Evolutionary conservation across 1,140 invertebrate genomes (phyloP).

Genomic region (Bradynema listronoti): DNA sequence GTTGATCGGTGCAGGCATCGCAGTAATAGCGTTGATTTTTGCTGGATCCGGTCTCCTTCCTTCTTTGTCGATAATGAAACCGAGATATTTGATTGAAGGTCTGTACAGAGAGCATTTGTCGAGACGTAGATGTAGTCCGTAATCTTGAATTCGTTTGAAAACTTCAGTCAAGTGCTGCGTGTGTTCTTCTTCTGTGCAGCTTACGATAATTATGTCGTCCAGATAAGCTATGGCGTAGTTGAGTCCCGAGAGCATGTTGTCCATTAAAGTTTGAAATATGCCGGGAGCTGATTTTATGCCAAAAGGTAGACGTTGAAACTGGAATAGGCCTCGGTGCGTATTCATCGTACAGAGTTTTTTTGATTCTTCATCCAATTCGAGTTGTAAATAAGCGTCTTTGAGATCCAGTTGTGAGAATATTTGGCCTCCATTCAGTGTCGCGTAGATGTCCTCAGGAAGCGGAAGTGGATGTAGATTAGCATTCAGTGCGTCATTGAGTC

Average conservation of each 20-base stretch:
- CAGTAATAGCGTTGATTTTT: too few species aligned
- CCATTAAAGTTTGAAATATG: slow-evolving; percentile 63
- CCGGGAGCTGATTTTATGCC: slow-evolving; percentile 60
- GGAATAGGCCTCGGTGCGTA: slow-evolving; percentile 37
- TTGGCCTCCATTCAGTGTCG: slow-evolving; percentile 34
- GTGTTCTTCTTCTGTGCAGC: not conserved
- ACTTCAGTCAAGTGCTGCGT: too few species aligned
- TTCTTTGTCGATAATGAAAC: too few species aligned
- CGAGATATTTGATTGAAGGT: too few species aligned
- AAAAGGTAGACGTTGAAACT: slow-evolving; percentile 58
- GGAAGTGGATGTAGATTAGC: slow-evolving; percentile 42
- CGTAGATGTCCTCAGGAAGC: slow-evolving; percentile 48
- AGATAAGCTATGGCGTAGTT: slow-evolving; percentile 37
- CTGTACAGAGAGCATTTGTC: too few species aligned
- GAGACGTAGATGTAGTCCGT: too few species aligned
- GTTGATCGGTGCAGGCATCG: too few species aligned
- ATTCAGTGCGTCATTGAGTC: slow-evolving; percentile 44
- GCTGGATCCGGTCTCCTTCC: too few species aligned
- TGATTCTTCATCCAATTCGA: slow-evolving; percentile 37
- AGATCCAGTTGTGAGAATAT: slow-evolving; percentile 53
- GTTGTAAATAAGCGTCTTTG: slow-evolving; percentile 34
- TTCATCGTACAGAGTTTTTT: slow-evolving; percentile 34
- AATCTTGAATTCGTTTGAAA: too few species aligned
- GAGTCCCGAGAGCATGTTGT: slow-evolving; percentile 56
- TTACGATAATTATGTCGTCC: slow-evolving; percentile 26